These are phyloP conservation scores for Xanthia togata DNA, from an alignment of 2,888 invertebrate genomes.

Conservation along the genomic window DNA sequence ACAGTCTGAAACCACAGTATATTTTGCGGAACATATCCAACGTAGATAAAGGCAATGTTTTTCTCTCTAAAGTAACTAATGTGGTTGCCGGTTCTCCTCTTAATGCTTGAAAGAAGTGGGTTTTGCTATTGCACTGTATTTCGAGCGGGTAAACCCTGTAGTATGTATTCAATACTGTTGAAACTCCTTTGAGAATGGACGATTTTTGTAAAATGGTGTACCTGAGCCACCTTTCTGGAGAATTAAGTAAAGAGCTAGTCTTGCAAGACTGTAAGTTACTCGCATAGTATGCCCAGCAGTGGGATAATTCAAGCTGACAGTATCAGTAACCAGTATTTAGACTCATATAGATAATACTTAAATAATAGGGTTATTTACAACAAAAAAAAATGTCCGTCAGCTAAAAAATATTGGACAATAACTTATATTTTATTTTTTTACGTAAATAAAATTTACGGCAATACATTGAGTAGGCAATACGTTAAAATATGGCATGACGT, in stretches of 20 bases:
- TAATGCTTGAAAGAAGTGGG: slow-evolving; percentile 22
- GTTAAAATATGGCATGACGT: too few species aligned
- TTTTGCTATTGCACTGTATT: slow-evolving; percentile 10
- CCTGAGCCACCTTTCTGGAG: background rate
- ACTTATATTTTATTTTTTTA: too few species aligned
- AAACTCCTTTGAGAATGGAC: slow-evolving; percentile 22
- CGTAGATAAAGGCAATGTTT: slow-evolving; percentile 39
- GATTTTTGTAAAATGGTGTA: slow-evolving; percentile 25
- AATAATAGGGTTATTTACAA: too few species aligned
- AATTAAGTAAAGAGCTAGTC: background rate
- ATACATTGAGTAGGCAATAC: too few species aligned
- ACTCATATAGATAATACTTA: too few species aligned
- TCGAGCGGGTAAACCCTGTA: background rate
- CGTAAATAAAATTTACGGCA: too few species aligned
- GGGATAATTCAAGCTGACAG: background rate
- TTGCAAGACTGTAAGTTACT: background rate
- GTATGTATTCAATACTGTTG: slow-evolving; percentile 19
- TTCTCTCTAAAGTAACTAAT: slow-evolving; percentile 31
- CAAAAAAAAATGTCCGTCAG: too few species aligned
- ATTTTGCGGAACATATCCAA: slow-evolving; percentile 41
- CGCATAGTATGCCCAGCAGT: too few species aligned
- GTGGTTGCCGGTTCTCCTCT: slow-evolving; percentile 28
- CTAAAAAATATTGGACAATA: too few species aligned
- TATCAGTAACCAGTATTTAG: background rate
- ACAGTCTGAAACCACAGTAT: slow-evolving; percentile 15